phyloP scores from a whole-genome alignment of 1,140 invertebrate genomes.

The Cataglyphis hispanica region DNA sequence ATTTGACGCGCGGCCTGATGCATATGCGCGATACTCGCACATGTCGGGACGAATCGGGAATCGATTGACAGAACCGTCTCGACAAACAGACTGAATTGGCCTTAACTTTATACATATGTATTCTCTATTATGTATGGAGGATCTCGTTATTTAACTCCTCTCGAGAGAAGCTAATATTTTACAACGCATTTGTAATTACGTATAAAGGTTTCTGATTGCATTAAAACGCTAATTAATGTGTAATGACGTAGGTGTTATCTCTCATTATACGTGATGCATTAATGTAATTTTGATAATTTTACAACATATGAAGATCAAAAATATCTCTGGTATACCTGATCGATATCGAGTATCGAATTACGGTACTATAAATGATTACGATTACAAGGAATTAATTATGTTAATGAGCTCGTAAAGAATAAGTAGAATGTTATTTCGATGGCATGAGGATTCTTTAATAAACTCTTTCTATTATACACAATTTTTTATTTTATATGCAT shows the following conservation, averaged over 20 bases:
- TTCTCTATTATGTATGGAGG: not conserved
- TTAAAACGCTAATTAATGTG: slow-evolving; percentile 45
- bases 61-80: not conserved
- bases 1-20: slow-evolving; percentile 19
- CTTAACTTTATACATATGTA: slow-evolving; percentile 14
- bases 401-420: not conserved
- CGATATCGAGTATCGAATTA: slow-evolving; percentile 32
- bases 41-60: not conserved
- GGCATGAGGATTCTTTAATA: not conserved
- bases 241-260: slow-evolving; percentile 28
- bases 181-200: slow-evolving; percentile 26
- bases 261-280: slow-evolving; percentile 32
- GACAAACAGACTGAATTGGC: slow-evolving; percentile 7
- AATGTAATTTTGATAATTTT: slow-evolving; percentile 34
- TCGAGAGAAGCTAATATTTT: slow-evolving; percentile 22
- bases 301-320: slow-evolving; percentile 10
- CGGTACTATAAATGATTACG: not conserved
- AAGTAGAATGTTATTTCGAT: not conserved
- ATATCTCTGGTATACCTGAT: slow-evolving; percentile 7
- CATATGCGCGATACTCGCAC: slow-evolving; percentile 3
- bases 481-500: slow-evolving; percentile 4
- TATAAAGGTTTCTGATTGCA: slow-evolving; percentile 27
- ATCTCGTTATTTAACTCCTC: slow-evolving; percentile 13
- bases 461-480: not conserved
- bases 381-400: slow-evolving; percentile 20